phyloP scores from a whole-genome alignment of 2,113 vertebrate genomes.

The Megaceryle torquata region DNA sequence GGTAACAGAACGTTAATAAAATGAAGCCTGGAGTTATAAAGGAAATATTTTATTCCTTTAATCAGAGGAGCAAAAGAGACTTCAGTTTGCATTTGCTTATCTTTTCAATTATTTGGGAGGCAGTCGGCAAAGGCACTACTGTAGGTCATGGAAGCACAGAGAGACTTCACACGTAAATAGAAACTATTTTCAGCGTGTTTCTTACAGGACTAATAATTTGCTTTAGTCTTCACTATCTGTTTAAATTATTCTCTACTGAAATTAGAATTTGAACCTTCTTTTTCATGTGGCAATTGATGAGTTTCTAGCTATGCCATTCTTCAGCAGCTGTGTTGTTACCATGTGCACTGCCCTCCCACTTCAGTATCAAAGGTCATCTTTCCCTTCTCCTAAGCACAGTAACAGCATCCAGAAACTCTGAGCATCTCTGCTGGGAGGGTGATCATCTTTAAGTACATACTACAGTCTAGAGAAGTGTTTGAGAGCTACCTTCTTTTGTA shows the following conservation, averaged over 20 bases:
- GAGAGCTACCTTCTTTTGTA: neutral
- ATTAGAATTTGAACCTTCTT: neutral
- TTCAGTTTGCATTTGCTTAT: neutral
- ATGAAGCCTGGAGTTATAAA: neutral
- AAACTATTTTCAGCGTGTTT: neutral
- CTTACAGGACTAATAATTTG: neutral
- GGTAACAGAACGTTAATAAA: neutral
- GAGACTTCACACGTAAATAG: neutral
- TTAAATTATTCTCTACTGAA: neutral
- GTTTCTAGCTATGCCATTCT: neutral
- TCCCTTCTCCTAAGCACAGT: neutral
- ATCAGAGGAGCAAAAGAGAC: neutral
- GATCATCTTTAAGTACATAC: neutral
- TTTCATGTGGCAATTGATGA: neutral
- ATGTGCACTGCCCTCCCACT: neutral
- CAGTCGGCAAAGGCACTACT: neutral
- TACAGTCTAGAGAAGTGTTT: neutral
- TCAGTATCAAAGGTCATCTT: neutral
- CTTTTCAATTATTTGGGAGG: neutral
- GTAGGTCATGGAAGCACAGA: neutral
- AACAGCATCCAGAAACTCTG: neutral
- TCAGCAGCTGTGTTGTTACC: neutral
- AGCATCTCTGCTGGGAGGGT: neutral
- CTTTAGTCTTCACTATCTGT: neutral
- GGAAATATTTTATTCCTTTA: neutral